A percentile compares a stretch with the other conserved stretches of the same genome.
These are phyloP conservation scores for Patella depressa DNA, from an alignment of 2,888 invertebrate genomes.

Conservation along the genomic window DNA sequence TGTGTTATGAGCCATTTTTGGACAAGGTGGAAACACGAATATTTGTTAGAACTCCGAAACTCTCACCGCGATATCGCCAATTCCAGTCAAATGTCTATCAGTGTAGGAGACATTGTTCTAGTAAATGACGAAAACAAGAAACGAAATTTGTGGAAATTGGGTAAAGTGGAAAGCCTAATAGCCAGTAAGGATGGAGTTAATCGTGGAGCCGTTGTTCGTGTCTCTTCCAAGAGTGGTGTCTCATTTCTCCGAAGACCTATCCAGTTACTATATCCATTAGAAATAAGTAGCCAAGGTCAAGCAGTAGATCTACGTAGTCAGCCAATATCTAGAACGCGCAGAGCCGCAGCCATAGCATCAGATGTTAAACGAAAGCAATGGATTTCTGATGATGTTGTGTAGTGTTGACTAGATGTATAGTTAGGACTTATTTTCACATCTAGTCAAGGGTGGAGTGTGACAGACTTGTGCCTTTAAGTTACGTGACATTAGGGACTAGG, in stretches of 20 bases:
- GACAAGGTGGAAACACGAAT: neutral
- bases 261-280: neutral
- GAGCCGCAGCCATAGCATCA: too few species aligned
- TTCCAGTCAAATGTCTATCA: neutral
- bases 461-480: too few species aligned
- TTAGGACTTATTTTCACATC: too few species aligned
- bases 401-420: too few species aligned
- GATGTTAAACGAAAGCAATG: too few species aligned
- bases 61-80: neutral
- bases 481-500: too few species aligned
- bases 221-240: neutral
- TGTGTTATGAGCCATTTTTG: neutral
- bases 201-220: neutral
- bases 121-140: neutral
- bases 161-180: neutral
- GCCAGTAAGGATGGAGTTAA: neutral
- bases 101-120: neutral
- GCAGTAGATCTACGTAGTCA: too few species aligned
- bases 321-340: too few species aligned
- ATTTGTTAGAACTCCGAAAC: neutral
- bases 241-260: neutral
- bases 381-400: too few species aligned
- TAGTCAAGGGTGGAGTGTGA: too few species aligned
- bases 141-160: neutral
- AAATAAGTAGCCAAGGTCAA: neutral